Evolutionary conservation across 1,140 invertebrate species (phyloP).

Genomic region (Octopus sinensis): DNA sequence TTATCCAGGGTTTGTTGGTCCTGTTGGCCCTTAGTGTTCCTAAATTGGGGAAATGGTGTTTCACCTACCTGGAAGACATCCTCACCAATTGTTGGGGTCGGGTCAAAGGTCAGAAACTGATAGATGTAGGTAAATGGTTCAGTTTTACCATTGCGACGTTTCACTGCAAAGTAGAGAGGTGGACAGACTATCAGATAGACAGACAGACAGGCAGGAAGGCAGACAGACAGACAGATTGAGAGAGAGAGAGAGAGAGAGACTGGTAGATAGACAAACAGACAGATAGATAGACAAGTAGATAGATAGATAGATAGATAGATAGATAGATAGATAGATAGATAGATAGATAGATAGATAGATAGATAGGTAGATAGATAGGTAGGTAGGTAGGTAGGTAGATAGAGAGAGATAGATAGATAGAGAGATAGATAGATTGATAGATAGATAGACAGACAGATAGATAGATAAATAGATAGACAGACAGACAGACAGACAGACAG

Average conservation of each 20-base stretch:
- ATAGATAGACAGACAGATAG: too few species aligned
- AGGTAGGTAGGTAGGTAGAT: not conserved
- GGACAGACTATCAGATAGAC: too few species aligned
- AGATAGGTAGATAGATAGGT: too few species aligned
- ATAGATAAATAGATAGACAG: too few species aligned
- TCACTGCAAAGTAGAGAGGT: too few species aligned
- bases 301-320: not conserved
- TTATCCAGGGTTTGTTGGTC: too few species aligned
- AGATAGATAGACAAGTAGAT: not conserved
- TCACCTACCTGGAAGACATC: not conserved
- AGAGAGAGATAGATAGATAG: not conserved
- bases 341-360: too few species aligned
- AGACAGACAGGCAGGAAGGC: too few species aligned
- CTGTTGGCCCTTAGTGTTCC: too few species aligned
- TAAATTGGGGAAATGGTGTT: too few species aligned
- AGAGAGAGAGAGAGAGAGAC: not conserved
- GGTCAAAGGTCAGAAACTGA: slow-evolving; percentile 1
- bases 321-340: not conserved
- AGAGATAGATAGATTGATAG: not conserved
- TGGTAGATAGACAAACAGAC: not conserved
- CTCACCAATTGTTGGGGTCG: not conserved
- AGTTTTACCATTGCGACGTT: not conserved
- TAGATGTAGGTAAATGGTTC: not conserved
- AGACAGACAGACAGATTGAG: not conserved
- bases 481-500: too few species aligned